Base-by-base conservation (phyloP, 2,888 invertebrate genomes). In the Agonum fuliginosum region DNA sequence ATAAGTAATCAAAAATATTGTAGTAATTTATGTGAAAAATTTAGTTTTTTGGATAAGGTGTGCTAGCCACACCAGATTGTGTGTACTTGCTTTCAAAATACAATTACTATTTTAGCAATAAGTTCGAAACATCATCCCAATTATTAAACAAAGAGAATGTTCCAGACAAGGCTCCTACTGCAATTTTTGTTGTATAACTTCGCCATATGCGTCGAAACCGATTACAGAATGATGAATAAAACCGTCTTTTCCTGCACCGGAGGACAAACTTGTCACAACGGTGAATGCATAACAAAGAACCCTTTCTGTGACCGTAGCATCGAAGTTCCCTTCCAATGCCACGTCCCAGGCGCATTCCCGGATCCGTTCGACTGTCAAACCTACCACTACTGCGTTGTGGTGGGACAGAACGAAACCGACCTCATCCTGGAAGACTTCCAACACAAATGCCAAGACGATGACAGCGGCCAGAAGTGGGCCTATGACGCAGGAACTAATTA, bases 321-420 rank as follows among this genome's bases (percentile, higher is more conserved):
- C 3, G 12, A 69, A 51, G 27, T 80, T n/a, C 75, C 54, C 10
- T 80, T 80, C 67, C 70, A 78, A 41, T 80, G 80, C 43, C 62
- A 72, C 41, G 72, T 78, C 2, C 41, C 70, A 48, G 80, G 58
- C 0, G 30, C 30, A 3, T 72, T 69, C 19, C 79, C 79, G n/a
- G 78, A 81, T 71, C 80, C 80, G n/a, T 80, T 79, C 30, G 78
- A 81, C 37, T 81, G 80, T 58, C 69, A 73, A 5, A 79, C 79
- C 34, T 81, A 51, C 19, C 78, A 80, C 27, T 71, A 78, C 17
- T 81, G 81, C 22, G 78, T 80, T n/a, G n/a, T n/a, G n/a, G 3
- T 76, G 71, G 20, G 51, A 76, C 6, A 20, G 67, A 0, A 41
- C 48, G 4, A 70, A 69, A 20, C 51, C 24, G 6, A n/a, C 41